phyloP scores from a whole-genome alignment of 2,888 invertebrate species.

The Scaptomyza parva region DNA sequence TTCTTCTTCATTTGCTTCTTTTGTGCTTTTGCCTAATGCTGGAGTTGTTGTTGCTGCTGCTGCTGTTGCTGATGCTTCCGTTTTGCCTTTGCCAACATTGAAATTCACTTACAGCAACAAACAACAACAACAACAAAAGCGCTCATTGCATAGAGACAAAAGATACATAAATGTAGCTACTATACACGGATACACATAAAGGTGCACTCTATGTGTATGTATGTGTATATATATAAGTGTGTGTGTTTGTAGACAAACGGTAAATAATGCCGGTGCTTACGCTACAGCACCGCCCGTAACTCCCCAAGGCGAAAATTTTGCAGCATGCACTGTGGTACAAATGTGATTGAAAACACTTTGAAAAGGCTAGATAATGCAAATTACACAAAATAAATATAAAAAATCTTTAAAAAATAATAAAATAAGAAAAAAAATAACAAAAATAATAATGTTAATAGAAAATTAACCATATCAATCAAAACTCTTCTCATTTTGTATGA shows the following conservation, averaged over 20 bases:
- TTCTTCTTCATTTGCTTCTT: slow-evolving; percentile 13
- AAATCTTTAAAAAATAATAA: too few species aligned
- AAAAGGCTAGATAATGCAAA: neutral
- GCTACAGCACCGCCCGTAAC: slow-evolving; percentile 39
- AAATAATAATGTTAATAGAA: too few species aligned
- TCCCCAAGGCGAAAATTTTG: slow-evolving; percentile 45
- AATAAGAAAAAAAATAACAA: too few species aligned
- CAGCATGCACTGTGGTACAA: slow-evolving; percentile 46
- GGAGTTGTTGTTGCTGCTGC: slow-evolving; percentile 10
- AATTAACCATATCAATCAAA: too few species aligned
- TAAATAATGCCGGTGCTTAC: slow-evolving; percentile 71
- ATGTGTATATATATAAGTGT: neutral
- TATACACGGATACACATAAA: slow-evolving; percentile 35
- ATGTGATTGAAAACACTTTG: neutral
- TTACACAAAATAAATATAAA: neutral
- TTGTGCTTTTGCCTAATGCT: slow-evolving; percentile 8
- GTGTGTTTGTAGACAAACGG: slow-evolving; percentile 55
- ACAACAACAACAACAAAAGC: slow-evolving; percentile 7
- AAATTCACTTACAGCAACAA: slow-evolving; percentile 61
- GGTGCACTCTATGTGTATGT: slow-evolving; percentile 8
- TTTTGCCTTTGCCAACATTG: slow-evolving; percentile 58
- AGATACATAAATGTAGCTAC: slow-evolving; percentile 13
- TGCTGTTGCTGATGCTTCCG: slow-evolving; percentile 52
- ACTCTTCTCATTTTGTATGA: too few species aligned
- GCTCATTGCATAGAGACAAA: slow-evolving; percentile 2